These are phyloP conservation scores for Lycorma delicatula DNA, from an alignment of 1,140 invertebrate species.

Conservation along the genomic window DNA sequence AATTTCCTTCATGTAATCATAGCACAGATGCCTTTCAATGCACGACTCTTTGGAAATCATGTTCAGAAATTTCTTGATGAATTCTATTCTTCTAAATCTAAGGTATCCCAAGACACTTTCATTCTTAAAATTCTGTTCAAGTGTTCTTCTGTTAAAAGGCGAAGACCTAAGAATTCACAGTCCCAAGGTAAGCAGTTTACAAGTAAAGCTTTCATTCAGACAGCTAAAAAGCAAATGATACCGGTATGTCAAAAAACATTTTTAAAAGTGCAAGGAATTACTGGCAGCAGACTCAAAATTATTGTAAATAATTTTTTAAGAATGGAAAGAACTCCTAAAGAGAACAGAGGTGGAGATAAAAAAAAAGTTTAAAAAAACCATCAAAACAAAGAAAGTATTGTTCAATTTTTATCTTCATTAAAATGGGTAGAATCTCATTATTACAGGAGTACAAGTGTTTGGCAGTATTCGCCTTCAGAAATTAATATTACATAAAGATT, in stretches of 20 bases:
- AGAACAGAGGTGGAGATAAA: background rate
- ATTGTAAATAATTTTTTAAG: background rate
- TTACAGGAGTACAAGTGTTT: background rate
- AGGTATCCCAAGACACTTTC: too few species aligned
- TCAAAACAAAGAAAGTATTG: background rate
- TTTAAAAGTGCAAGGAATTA: background rate
- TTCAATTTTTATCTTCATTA: background rate
- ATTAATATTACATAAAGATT: background rate
- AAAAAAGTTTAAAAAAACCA: background rate
- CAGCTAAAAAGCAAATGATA: background rate
- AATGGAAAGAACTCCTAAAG: background rate
- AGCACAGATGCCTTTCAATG: too few species aligned
- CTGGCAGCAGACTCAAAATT: background rate
- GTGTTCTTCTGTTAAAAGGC: too few species aligned
- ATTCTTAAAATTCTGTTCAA: too few species aligned
- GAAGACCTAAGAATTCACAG: too few species aligned
- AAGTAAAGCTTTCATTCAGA: too few species aligned
- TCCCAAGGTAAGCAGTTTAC: too few species aligned
- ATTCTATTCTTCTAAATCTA: too few species aligned
- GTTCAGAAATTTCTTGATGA: too few species aligned
- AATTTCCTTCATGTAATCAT: too few species aligned
- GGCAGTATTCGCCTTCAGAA: background rate
- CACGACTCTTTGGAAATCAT: too few species aligned
- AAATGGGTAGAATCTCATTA: background rate
- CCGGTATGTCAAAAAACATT: background rate